Evolutionary conservation across 2,888 invertebrate genomes (phyloP), one percentile per base, ranked within the genome.

Genomic region (Cynaeus angustus): DNA sequence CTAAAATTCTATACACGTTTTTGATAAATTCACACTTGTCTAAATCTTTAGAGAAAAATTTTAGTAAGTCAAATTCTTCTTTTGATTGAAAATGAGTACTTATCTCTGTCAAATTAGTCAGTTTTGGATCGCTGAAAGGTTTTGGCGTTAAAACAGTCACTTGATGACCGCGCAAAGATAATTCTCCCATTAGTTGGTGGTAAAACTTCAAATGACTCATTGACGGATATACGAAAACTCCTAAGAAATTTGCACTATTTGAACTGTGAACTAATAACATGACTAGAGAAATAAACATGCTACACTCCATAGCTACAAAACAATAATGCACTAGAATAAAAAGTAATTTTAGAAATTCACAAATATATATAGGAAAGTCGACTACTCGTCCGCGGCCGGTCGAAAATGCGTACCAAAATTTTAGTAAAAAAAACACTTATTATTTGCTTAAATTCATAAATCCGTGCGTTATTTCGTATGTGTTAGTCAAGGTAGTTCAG

Each of bases 81-180:
- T 2, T 1, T 8, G 8, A 2, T 3, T n/a, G 1, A 7, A 5
- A 37, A 37, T 37, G 8, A 4, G 79, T 75, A 56, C 81, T 78
- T n/a, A 83, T 81, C 77, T 83, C 82, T 0, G 80, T 82, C 14
- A 83, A 65, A 65, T 82, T 83, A 5, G 71, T 71, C 56, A 83
- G 65, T 0, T 66, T 45, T 0, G 75, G 66, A 56, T 82, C 79
- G 14, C 77, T 79, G 30, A 82, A 62, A n/a, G 82, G 82, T 69
- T 77, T 74, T 1, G 82, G 79, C 1, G 82, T 81, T 10, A 82
- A 72, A 0, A 81, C 79, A 26, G 77, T 78, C 0, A 82, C 80
- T 66, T 80, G 52, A 55, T 82, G 82, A 3, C 82, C 82, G 53
- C 79, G 75, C 59, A 80, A 72, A 8, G 79, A 79, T 8, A 82